Evolutionary conservation across 2,888 invertebrate genomes (phyloP).

Genomic region (Epinotia ramella): DNA sequence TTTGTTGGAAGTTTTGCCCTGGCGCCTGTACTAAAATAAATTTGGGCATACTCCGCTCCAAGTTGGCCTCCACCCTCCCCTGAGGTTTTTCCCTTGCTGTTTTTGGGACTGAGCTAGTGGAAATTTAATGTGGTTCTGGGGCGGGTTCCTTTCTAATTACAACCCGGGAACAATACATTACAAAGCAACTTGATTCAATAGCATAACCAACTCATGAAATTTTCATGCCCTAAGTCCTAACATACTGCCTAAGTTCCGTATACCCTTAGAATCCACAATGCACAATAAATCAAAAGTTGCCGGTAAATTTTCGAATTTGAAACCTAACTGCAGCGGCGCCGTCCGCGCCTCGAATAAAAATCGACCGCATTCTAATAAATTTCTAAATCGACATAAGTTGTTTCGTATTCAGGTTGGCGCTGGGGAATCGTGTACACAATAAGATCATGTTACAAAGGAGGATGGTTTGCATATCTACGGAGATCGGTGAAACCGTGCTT

Average conservation of each 20-base stretch:
- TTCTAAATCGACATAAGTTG: constrained; percentile 81
- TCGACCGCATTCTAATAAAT: constrained; percentile 77
- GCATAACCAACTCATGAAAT: constrained; percentile 21
- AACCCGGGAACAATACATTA: too few species aligned
- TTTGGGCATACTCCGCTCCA: too few species aligned
- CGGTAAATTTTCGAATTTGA: constrained; percentile 63
- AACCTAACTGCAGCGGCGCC: constrained; percentile 61
- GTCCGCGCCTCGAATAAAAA: constrained; percentile 74
- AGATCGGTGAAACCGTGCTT: constrained; percentile 66
- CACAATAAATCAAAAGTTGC: constrained; percentile 54
- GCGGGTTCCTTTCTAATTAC: too few species aligned
- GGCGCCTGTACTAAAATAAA: too few species aligned
- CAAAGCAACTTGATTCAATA: constrained; percentile 26
- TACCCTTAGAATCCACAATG: constrained; percentile 39
- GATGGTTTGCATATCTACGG: constrained; percentile 78
- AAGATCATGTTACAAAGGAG: constrained; percentile 82
- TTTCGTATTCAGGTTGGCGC: constrained; percentile 74
- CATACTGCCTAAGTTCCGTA: constrained; percentile 45
- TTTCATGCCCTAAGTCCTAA: constrained; percentile 31
- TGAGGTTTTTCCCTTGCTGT: too few species aligned
- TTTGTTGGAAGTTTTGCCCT: too few species aligned
- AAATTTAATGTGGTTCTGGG: too few species aligned
- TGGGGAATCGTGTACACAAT: constrained; percentile 76
- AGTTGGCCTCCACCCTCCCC: too few species aligned
- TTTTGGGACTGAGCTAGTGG: too few species aligned